A percentile compares a stretch with the other conserved stretches of the same genome.
Conservation (phyloP, 2,113 vertebrate species). For the Poeciliopsis occidentalis region DNA sequence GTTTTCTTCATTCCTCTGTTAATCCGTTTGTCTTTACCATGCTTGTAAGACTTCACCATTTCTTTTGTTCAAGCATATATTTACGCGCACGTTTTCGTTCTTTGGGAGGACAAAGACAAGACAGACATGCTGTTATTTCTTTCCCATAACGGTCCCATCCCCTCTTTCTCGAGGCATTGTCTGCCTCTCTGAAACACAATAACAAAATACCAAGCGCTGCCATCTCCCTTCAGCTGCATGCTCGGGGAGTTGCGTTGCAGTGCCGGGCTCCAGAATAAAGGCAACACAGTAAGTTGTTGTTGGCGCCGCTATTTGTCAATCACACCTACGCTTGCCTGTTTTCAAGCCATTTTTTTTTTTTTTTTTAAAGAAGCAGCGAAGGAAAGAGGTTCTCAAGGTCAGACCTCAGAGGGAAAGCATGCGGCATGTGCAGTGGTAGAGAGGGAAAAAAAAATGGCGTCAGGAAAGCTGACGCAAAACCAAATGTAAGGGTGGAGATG, state of each 20-base stretch:
- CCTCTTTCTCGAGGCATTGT: slow-evolving; percentile 42
- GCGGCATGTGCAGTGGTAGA: slow-evolving; percentile 29
- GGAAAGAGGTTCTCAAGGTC: slow-evolving; percentile 40
- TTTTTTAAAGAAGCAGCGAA: slow-evolving; percentile 19
- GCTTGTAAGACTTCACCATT: slow-evolving; percentile 29
- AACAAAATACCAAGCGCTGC: slow-evolving; percentile 66
- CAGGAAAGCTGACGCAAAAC: slow-evolving; percentile 34
- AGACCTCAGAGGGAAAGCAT: slow-evolving; percentile 24
- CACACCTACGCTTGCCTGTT: slow-evolving; percentile 53
- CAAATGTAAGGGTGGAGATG: slow-evolving; percentile 13
- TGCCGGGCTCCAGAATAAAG: slow-evolving; percentile 35
- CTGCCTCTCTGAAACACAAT: slow-evolving; percentile 46
- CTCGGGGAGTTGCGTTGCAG: slow-evolving; percentile 34
- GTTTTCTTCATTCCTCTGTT: slow-evolving; percentile 38
- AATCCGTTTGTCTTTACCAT: slow-evolving; percentile 2
- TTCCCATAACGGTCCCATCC: slow-evolving; percentile 46
- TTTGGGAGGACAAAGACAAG: slow-evolving; percentile 48
- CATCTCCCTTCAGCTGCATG: slow-evolving; percentile 63
- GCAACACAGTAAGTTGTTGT: slow-evolving; percentile 57
- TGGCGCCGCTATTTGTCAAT: slow-evolving; percentile 53
- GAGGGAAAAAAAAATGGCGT: neutral
- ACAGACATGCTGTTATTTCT: slow-evolving; percentile 44
- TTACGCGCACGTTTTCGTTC: slow-evolving; percentile 24
- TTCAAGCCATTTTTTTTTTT: slow-evolving; percentile 20
- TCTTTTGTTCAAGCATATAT: slow-evolving; percentile 28